phyloP scores from a whole-genome alignment of 2,888 invertebrate species.

The Parnassius apollo region DNA sequence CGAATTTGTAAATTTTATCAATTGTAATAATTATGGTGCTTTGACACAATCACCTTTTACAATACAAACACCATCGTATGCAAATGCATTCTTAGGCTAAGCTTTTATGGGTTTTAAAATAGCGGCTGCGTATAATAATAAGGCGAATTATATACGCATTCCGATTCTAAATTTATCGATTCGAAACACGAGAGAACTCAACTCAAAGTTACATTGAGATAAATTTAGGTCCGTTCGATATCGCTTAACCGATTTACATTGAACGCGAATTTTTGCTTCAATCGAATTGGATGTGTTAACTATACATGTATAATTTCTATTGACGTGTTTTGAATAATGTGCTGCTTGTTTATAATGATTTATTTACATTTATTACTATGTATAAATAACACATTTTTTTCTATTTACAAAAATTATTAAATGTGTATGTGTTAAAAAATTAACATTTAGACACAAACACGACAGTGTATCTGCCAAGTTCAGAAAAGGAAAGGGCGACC shows the following conservation, averaged over 20 bases:
- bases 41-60: conserved; percentile 16
- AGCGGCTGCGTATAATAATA: conserved; percentile 41
- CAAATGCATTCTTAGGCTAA: conserved; percentile 31
- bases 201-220: conserved; percentile 2
- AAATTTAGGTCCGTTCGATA: conserved; percentile 10
- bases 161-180: conserved; percentile 37
- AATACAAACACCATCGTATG: conserved; percentile 28
- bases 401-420: too few species aligned
- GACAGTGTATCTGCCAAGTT: too few species aligned
- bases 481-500: too few species aligned
- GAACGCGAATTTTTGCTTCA: conserved; percentile 17
- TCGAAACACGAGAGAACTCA: conserved; percentile 19
- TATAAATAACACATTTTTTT: too few species aligned
- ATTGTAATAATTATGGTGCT: conserved; percentile 14
- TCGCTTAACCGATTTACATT: conserved; percentile 15
- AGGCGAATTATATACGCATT: conserved; percentile 43
- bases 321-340: too few species aligned
- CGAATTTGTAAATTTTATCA: conserved; percentile 12
- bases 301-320: too few species aligned
- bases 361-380: too few species aligned
- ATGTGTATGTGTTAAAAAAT: too few species aligned
- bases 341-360: too few species aligned
- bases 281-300: conserved; percentile 1
- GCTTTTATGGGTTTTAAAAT: conserved; percentile 35
- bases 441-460: too few species aligned